Base-by-base conservation (phyloP, 1,140 invertebrate species). In the Leucophenga varia region DNA sequence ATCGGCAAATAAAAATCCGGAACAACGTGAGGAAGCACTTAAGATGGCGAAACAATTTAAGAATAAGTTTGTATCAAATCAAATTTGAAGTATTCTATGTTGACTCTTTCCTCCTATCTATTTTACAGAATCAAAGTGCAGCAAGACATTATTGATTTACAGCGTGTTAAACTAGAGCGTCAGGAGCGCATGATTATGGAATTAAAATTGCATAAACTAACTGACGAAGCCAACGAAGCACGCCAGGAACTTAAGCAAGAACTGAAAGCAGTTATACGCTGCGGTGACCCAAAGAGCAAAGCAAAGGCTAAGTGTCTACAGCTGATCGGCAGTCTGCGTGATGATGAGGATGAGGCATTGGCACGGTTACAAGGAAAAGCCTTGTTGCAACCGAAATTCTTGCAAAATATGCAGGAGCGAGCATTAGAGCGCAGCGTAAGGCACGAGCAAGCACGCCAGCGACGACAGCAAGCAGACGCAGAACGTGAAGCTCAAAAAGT, bases 131-230 rank as follows among this genome's bases (percentile, higher is more conserved):
- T 81, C 16, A 81, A 81, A 59, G 75, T 82, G 12, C 84, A 86
- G 65, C 82, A 83, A 63, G 77, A 81, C 47, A 82, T 84, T 30
- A 86, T 86, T 32, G 79, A 83, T 22, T 50, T 80, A 8, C 83
- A 85, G 60, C 82, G 81, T 57, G 71, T 78, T 5, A 84, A 84
- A 71, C 59, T 86, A 45, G 79, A 84, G 51, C 78, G 83, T 42
- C 83, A 85, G 71, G 79, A 82, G 41, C 78, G 80, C 56, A 45
- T 84, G 2, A 86, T 86, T 42, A 80, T 82, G 65, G 79, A 84
- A 60, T 60, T 86, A 0, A 84, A 84, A 56, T 72, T 84, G 20
- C 80, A 82, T 21, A 84, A 81, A 61, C 79, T 86, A 17, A 60
- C 80, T 30, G 80, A 84, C 45, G 79, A 80, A 43, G 78, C 82